These are phyloP conservation scores for Nothobranchius furzeri DNA, from an alignment of 2,113 vertebrate species.

Conservation along the genomic window DNA sequence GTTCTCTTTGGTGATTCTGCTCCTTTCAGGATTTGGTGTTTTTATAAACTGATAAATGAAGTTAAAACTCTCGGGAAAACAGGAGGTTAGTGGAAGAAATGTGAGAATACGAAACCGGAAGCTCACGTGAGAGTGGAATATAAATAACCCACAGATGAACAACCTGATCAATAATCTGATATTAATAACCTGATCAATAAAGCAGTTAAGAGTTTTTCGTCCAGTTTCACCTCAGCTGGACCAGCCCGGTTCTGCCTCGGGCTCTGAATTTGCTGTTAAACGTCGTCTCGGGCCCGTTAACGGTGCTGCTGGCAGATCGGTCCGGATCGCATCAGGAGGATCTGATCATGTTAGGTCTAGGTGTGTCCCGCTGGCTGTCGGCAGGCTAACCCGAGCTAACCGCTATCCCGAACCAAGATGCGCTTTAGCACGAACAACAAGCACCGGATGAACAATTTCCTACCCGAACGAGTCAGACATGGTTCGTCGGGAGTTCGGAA, in stretches of 20 bases:
- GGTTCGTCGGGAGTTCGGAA: accelerated
- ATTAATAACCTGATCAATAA: no score
- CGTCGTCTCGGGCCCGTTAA: no score
- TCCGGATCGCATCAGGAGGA: neutral
- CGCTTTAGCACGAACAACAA: accelerated
- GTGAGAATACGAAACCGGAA: no score
- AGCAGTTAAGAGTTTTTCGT: no score
- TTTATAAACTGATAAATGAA: no score
- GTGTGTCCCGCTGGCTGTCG: slow-evolving; percentile 53
- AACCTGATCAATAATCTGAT: no score
- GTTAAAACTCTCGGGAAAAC: no score
- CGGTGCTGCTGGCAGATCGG: neutral
- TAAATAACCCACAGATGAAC: no score
- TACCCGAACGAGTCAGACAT: accelerated
- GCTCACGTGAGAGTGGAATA: no score
- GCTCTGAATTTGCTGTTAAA: neutral
- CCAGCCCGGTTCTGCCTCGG: neutral
- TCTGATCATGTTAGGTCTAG: slow-evolving; percentile 42
- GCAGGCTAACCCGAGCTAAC: slow-evolving; percentile 42
- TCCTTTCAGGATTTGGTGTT: no score
- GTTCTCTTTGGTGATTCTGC: no score
- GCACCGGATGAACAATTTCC: accelerated
- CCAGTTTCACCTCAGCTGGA: neutral
- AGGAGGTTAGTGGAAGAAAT: no score
- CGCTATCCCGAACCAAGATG: slow-evolving; percentile 5